phyloP scores from a whole-genome alignment of 2,888 invertebrate genomes.

The Rhagium mordax region DNA sequence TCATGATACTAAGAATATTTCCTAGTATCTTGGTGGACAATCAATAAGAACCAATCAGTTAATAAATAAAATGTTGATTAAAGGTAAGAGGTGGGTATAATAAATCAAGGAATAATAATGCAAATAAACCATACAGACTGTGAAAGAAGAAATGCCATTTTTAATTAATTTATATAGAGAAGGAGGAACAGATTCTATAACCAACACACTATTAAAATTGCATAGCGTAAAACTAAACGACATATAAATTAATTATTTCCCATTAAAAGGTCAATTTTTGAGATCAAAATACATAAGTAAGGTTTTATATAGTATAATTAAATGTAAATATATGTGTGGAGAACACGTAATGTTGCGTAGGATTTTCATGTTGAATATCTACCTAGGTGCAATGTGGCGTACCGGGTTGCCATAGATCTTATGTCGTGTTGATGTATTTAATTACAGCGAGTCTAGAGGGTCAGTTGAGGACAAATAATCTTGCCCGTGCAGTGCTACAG shows the following conservation, averaged over 20 bases:
- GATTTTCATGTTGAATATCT: conserved; percentile 18
- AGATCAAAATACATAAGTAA: not conserved
- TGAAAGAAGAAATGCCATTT: not conserved
- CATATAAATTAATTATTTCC: conserved; percentile 15
- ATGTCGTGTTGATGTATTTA: conserved; percentile 53
- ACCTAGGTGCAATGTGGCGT: conserved; percentile 46
- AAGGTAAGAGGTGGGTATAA: too few relatives aligned
- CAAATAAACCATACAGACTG: not conserved
- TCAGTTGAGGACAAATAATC: conserved; percentile 42
- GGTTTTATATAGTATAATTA: conserved; percentile 24
- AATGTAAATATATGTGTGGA: conserved; percentile 28
- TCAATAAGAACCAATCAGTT: too few relatives aligned
- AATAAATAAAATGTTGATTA: not conserved
- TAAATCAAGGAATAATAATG: not conserved
- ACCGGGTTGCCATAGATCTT: conserved; percentile 50
- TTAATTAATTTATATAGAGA: not conserved
- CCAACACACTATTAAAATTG: conserved; percentile 10
- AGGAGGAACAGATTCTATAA: conserved; percentile 4
- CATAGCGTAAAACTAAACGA: not conserved
- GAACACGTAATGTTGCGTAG: conserved; percentile 35
- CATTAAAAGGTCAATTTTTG: conserved; percentile 12
- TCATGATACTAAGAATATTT: too few relatives aligned
- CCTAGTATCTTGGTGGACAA: too few relatives aligned
- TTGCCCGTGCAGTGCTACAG: conserved; percentile 37
- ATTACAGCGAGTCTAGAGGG: conserved; percentile 45